Evolutionary conservation across 1,140 invertebrate genomes (phyloP), one percentile per base, ranked within the genome.

Genomic region (Tetramorium parvispinum): DNA sequence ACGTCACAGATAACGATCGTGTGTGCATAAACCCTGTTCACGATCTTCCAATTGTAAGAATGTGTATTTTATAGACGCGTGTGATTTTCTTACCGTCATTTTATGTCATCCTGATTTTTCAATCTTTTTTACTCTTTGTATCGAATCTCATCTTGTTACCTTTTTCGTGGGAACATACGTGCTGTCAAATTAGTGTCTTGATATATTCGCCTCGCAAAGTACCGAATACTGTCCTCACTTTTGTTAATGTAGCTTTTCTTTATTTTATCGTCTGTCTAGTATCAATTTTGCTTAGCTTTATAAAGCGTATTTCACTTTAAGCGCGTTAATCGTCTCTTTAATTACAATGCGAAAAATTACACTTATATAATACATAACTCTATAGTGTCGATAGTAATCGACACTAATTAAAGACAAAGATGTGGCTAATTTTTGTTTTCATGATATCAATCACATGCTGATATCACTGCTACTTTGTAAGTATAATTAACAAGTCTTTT

Each of bases 401-500:
- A 61, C 53, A 73, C n/a, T 83, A 61, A 83, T 83, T 73, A 71
- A 37, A 66, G n/a, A 49, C 40, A 61, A 71, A 71, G 43, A 83
- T 7, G 37, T 73, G 24, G 18, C 13, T 71, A 59, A 65, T 82
- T 82, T 82, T 75, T 73, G 7, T 75, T 61, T 73, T 37, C 65
- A 27, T 2, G 65, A 68, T 68, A 68, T 46, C 40, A 68, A 61
- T 83, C 79, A 27, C n/a, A 21, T 46, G 21, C 18, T 61, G 55
- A 83, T 83, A 75, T 83, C 53, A 43, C 27, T 37, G 49, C 43
- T 59, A 61, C 55, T 83, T 49, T 75, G 79, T 59, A 83, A 83
- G n/a, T 83, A 68, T 68, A 83, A 83, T 83, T 83, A 75, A 49
- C 40, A 59, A 37, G 68, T 75, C 68, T 75, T 83, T 83, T 83